Base-by-base conservation (phyloP, 2,888 invertebrate genomes). In the Achlya flavicornis region DNA sequence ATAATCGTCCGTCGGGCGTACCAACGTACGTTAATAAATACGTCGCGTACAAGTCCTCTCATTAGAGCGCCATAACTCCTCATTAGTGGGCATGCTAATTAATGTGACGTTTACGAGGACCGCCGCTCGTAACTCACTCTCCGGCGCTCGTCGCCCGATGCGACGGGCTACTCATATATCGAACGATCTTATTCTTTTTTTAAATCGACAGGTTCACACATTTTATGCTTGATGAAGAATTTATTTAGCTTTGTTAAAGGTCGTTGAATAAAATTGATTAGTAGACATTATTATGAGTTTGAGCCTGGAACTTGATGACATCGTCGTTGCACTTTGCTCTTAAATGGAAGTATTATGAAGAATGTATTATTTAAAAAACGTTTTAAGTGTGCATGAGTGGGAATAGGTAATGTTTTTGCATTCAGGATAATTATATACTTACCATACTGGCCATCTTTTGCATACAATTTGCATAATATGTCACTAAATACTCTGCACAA, bases 61-160 rank as follows among this genome's bases (percentile, higher is more conserved):
- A 92, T 93, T 93, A 92, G 90, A 88, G 87, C 84, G 84, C 91
- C 90, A 92, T 93, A 93, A 93, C 90, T 93, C 90, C 92, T 93
- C 93, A 93, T 93, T 93, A 93, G 92, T 80, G 89, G 88, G 81
- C 86, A 88, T 89, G 91, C 91, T 92, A 93, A 93, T 93, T 93
- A 93, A 92, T 86, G 91, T 89, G 92, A 92, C 92, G 88, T 90
- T 92, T 90, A 91, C 90, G 90, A 90, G 84, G 83, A 80, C 79
- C 84, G 80, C 69, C 77, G 81, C 81, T 85, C 88, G 73, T 80
- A 79, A 81, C 80, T 81, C 75, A 75, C 72, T 74, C 69, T 41
- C 57, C 43, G 38, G 53, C 64, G 26, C 57, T 19, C 53, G 58
- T n/a, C 61, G 26, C 33, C 58, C 62, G 48, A 53, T 61, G 61